These are phyloP conservation scores for Lemur catta DNA, from an alignment of 2,797 vertebrate genomes.

Conservation along the genomic window DNA sequence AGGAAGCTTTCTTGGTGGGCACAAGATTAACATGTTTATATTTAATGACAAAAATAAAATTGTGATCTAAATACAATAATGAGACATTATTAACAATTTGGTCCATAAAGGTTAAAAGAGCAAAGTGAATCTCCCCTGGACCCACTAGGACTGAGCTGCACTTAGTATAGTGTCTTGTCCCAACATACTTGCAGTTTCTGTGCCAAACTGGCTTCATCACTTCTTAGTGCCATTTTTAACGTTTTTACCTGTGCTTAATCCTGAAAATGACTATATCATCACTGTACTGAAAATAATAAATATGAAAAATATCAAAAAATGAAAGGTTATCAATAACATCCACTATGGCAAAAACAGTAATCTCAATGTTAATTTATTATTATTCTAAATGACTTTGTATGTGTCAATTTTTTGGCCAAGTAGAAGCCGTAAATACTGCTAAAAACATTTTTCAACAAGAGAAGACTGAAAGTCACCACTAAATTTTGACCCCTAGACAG, in stretches of 20 bases:
- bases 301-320: not conserved
- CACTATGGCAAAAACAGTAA: not conserved
- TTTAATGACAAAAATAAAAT: conserved; percentile 62
- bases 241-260: not conserved
- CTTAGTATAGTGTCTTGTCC: not conserved
- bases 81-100: conserved; percentile 58
- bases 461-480: not conserved
- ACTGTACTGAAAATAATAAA: not conserved
- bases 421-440: not conserved
- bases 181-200: not conserved
- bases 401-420: not conserved
- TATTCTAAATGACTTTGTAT: conserved; percentile 16
- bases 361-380: conserved; percentile 18
- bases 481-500: conserved; percentile 1
- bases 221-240: not conserved
- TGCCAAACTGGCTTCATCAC: not conserved
- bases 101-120: conserved; percentile 1
- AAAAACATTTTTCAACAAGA: not conserved
- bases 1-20: conserved; percentile 26
- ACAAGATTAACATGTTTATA: conserved; percentile 24
- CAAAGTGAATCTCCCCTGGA: not conserved
- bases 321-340: not conserved
- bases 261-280: not conserved
- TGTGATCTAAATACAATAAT: conserved; percentile 31
- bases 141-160: not conserved